Percentiles rank a stretch among this genome's conserved stretches.
Evolutionary conservation across 2,797 vertebrate species (phyloP).

Genomic region (Syngnathus acus): DNA sequence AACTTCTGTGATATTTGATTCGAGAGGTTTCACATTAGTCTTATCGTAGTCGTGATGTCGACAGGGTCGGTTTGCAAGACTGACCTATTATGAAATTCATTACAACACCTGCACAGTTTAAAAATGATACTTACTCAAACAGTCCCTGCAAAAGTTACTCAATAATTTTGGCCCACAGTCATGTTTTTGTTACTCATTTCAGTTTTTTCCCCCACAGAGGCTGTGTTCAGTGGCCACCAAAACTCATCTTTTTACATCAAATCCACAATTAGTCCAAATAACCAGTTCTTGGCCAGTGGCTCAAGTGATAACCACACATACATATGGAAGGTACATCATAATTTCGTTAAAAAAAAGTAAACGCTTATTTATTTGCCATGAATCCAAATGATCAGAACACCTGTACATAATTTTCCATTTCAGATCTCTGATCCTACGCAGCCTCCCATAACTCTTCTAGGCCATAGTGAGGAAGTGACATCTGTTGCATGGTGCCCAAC

Average conservation of each 20-base stretch:
- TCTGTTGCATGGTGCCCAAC: slow-evolving; percentile 91
- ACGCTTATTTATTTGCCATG: background rate
- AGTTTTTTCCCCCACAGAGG: slow-evolving; percentile 63
- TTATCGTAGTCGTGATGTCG: background rate
- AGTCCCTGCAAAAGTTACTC: background rate
- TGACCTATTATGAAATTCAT: background rate
- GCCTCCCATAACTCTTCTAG: slow-evolving; percentile 81
- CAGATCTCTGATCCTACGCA: slow-evolving; percentile 80
- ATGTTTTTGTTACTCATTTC: background rate
- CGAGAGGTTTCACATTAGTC: background rate
- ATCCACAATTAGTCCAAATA: slow-evolving; percentile 86
- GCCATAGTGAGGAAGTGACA: slow-evolving; percentile 92
- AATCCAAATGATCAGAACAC: background rate
- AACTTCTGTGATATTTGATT: background rate
- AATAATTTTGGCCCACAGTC: background rate
- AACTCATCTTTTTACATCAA: slow-evolving; percentile 95
- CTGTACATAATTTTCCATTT: slow-evolving; percentile 2
- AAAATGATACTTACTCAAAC: background rate
- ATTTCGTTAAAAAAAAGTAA: background rate
- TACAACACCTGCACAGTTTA: background rate
- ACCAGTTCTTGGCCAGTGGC: slow-evolving; percentile 91
- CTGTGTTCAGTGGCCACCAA: slow-evolving; percentile 83
- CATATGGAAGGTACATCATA: slow-evolving; percentile 86
- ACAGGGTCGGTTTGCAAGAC: background rate
- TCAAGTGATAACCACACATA: slow-evolving; percentile 85